Base-by-base conservation (phyloP, 1,140 invertebrate genomes). In the Acarapis woodi region DNA sequence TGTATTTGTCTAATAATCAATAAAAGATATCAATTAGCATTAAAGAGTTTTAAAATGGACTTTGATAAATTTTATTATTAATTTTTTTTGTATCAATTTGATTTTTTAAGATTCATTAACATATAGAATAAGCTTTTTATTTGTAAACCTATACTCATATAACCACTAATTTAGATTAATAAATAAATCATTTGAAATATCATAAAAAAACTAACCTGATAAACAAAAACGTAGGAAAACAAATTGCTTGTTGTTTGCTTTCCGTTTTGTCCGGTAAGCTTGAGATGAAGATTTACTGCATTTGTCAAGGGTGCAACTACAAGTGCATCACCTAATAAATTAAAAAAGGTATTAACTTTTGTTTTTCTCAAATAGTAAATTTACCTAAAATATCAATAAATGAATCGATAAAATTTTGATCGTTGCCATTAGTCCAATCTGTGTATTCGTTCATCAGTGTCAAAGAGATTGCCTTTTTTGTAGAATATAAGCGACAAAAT, bases 401-500 rank as follows among this genome's bases (percentile, higher is more conserved):
- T 54, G 83, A 79, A 53, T 94, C 82, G 26, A 85, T 65, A 0
- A 85, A 75, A 55, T 76, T 77, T 64, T 87, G 79, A 49, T 82
- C 76, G 5, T 80, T 70, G 3, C 82, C 77, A 44, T 73, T 63
- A 50, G 88, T 82, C 85, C 85, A 93, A 53, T 93, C 82, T 3
- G 80, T 90, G 55, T 96, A 97, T 53, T 94, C 82, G 56, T 94
- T 90, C 44, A 93, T 73, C 19, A 88, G 71, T 26, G 87, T 90
- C 48, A 87, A 82, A 57, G 87, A 87, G 51, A 96, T 90, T 57
- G 94, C 85, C 48, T 80, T 83, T 35, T 24, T 5, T 12, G 31
- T 32, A 32, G 31, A 32, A 16, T 14, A 16, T 14, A 32, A 15
- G 30, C 15, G 16, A 32, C 12, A 14, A 28, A 14, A 28, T 10